Evolutionary conservation across 2,888 invertebrate species (phyloP), one percentile per base, ranked within the genome.

Genomic region (Oligia fasciuncula): DNA sequence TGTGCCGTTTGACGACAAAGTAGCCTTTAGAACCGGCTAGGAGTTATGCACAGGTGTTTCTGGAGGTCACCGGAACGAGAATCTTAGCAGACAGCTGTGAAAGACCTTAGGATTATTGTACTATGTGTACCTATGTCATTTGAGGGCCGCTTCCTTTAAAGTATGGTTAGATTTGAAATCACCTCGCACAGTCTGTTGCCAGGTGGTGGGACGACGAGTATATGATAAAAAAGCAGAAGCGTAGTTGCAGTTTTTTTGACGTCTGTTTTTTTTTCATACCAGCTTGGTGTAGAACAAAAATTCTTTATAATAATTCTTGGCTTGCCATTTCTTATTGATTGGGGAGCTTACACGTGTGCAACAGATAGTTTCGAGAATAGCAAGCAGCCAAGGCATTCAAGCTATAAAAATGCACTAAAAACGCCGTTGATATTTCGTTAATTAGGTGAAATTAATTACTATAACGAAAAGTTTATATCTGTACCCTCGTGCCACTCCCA

Each of bases 1-100:
- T 23, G 69, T 81, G 76, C 23, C 63, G 73, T 81, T 79, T 84
- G 80, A 85, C 87, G 74, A 85, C 80, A 82, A 88, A 69, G 73
- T 83, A 85, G 87, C 85, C 87, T 89, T 87, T 62, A 83, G 74
- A 89, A 89, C 89, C 85, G 84, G 85, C 88, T 89, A 77, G 80
- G 77, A 87, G 86, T 73, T 88, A 87, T 85, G 84, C 80, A 85
- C 87, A 88, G 88, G 88, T 88, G 88, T 89, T 82, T 80, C 68
- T 89, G 80, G 87, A 88, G 88, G 88, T 89, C 89, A 85, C 67
- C 43, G 72, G 81, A 84, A 77, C 86, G 84, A 89, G 80, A 89
- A 85, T 79, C 85, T 79, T 79, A 85, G 23, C 79, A 76, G 79
- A 87, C 88, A 87, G 87, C 83, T 84, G 86, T 81, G 83, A 74